Evolutionary conservation across 1,140 invertebrate genomes (phyloP), one percentile per base, ranked within the genome.

Genomic region (Goniozus legneri): DNA sequence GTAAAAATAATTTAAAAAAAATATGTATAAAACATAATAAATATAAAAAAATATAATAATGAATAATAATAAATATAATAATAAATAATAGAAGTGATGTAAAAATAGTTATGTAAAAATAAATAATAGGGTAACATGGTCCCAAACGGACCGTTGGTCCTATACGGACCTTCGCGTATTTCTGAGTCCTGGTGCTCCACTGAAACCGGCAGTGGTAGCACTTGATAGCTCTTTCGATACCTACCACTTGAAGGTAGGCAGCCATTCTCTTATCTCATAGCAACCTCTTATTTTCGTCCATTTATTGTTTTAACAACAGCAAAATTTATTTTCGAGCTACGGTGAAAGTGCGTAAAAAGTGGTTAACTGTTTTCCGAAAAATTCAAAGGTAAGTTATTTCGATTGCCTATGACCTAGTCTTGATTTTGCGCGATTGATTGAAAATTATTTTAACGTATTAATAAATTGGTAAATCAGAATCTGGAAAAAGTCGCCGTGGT

Each of bases 281-380:
- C 34, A 33, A 27, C 30, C 18, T 44, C 12, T 18, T 13, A 6
- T 44, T 38, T 53, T 19, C 6, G n/a, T 3, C 1, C 13, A 27
- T 13, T 8, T 35, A 22, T 22, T 45, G 13, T 18, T 44, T 37
- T 54, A 50, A 54, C 45, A 15, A 1, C 19, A 35, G 40, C 16
- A 22, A 43, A 53, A 34, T 40, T 42, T 8, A 33, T 35, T n/a
- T 38, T 22, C 13, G n/a, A 27, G 20, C 34, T 46, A 14, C 16
- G 20, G 2, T 19, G 30, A 33, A 33, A 19, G n/a, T 33, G 2
- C 13, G 13, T 48, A 16, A 12, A 14, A 40, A 32, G 33, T 33
- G 49, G 7, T 2, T 45, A 13, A 19, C 44, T 38, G 10, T 30
- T 39, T 31, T 16, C 10, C n/a, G 16, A 14, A 45, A 33, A 24